Base-by-base conservation (phyloP, 2,888 invertebrate species). In the Apotomis capreana region DNA sequence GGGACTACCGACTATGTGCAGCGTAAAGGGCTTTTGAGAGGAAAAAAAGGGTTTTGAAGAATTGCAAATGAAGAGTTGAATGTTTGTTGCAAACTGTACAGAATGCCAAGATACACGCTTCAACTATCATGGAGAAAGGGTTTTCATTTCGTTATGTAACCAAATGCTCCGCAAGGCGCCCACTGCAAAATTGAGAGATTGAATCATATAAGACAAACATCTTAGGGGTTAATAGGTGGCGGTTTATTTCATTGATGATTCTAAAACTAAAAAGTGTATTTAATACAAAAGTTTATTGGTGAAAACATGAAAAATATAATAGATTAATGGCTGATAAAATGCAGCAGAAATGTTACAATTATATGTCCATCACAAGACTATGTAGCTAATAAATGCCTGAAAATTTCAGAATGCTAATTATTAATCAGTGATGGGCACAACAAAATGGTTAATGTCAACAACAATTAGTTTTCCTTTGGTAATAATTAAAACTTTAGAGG, bases 241-340 rank as follows among this genome's bases (percentile, higher is more conserved):
- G 89, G 89, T 92, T 91, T 91, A 90, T 92, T 92, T 88, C 87
- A 89, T 87, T 90, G 90, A 89, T 90, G 90, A 89, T 91, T 92
- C 92, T 92, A 91, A 93, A 93, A 93, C 93, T 93, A 93, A 93
- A 92, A 92, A 89, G 91, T 92, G 92, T 92, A 93, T 93, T 92
- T 92, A 92, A 93, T 93, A 93, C 93, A 93, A 93, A 93, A 91
- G 90, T 93, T 92, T 93, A 93, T 93, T 93, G 93, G 93, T 93
- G 93, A 93, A 93, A 93, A 93, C 93, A 93, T 93, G 93, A 92
- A 93, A 93, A 93, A 93, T 93, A 93, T 93, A 92, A 92, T 92
- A 91, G 92, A 92, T 91, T 91, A 92, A 92, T 92, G 93, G 92
- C 92, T 93, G 93, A 91, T 92, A 92, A 92, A 92, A 93, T 92